Conservation (phyloP, 2,888 invertebrate genomes). For the Eurytoma adleriae region DNA sequence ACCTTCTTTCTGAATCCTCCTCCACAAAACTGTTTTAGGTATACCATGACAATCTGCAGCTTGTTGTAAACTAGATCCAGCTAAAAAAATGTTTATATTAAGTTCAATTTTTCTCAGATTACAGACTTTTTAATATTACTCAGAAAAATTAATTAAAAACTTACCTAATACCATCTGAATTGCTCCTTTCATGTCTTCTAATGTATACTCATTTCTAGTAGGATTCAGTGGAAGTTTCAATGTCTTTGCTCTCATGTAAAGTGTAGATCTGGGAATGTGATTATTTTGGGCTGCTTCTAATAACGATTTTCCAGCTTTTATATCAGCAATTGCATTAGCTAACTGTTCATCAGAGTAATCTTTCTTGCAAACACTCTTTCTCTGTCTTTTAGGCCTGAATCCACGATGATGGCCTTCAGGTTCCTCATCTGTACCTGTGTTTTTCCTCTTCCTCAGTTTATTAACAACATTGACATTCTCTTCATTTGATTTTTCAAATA, state of each 20-base stretch:
- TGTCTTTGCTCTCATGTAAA: conserved; percentile 74
- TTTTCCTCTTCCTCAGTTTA: conserved; percentile 15
- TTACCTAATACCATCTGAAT: conserved; percentile 74
- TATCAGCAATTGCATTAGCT: conserved; percentile 72
- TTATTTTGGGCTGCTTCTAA: conserved; percentile 73
- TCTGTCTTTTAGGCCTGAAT: conserved; percentile 65
- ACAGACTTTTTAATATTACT: not conserved
- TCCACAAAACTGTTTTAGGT: conserved; percentile 77
- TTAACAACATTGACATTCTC: conserved; percentile 7
- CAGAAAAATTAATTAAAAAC: conserved; percentile 30
- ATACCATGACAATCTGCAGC: conserved; percentile 75
- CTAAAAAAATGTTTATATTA: conserved; percentile 59
- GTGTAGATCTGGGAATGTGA: conserved; percentile 75
- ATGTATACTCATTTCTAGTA: conserved; percentile 74
- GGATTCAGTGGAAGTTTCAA: conserved; percentile 72
- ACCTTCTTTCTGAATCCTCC: conserved; percentile 75
- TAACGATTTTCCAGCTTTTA: conserved; percentile 72
- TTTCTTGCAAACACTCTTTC: conserved; percentile 66
- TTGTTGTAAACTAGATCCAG: conserved; percentile 74
- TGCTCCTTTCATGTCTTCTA: conserved; percentile 74
- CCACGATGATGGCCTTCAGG: conserved; percentile 56
- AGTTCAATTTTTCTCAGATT: not conserved
- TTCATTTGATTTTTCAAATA: conserved; percentile 5
- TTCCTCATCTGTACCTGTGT: conserved; percentile 55
- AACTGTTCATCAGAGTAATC: conserved; percentile 74